Base-by-base conservation (phyloP, 2,797 vertebrate species). In the Orestias chungarensis region DNA sequence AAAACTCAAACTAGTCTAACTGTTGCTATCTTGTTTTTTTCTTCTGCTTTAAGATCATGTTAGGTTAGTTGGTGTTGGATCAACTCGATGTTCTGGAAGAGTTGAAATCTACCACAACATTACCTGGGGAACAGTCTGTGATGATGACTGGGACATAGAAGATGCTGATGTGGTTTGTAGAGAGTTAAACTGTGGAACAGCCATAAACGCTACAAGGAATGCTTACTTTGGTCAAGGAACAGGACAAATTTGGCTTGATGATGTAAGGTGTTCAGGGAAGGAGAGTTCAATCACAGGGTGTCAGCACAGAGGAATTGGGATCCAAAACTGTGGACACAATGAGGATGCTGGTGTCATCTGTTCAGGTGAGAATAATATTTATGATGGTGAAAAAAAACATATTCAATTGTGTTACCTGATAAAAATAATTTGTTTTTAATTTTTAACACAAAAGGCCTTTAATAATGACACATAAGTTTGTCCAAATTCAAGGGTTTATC, bases 271-370 rank as follows among this genome's bases (percentile, higher is more conserved):
- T 9, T 20, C 3, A 35, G 55, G 55, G 11, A 11, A 0, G 20
- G 55, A 59, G 35, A 38, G 17, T 1, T 57, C 31, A 9, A 17
- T 57, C 10, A 59, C 33, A 7, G 4, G 0, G 3, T 59, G 55
- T 35, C 0, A 0, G 10, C 18, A 23, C 31, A 4, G 0, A 0
- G 55, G 55, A 3, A 4, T 10, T 5, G 55, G 20, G 55, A 35
- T 0, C 4, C 31, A 59, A 4, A 2, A 59, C 31, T 59, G 55
- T 59, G 3, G 3, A 35, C 55, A 59, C 10, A 0, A 4, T 20
- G 55, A 59, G 55, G 55, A 59, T 35, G 55, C 55, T 59, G 55
- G 55, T 59, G 55, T 59, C 3, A 1, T 59, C 55, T 59, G 55
- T 59, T 59, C 55, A 59, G 55, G 31, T 59, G 25, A 3, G 9